Evolutionary conservation across 2,113 vertebrate genomes (phyloP), one percentile per base, ranked within the genome.

Genomic region (Leucoraja erinaceus): DNA sequence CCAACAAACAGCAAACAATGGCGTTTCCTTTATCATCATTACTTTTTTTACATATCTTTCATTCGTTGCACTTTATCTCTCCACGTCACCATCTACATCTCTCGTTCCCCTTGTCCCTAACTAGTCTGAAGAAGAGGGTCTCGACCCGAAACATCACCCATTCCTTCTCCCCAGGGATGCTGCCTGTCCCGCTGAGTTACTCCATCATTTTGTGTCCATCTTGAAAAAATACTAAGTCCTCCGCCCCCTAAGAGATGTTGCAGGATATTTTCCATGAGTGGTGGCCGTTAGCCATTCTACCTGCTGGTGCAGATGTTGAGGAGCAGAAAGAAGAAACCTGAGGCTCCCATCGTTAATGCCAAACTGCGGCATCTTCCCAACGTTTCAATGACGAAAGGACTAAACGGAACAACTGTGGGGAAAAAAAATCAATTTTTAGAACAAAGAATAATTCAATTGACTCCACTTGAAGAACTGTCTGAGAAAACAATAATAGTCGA

Each of bases 271-370:
- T 63, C 61, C 59, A 63, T 1, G n/a, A 18, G 28, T 59, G 31
- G 28, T 31, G 6, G 22, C 12, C 28, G 31, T 31, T 66, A 88
- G 12, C 6, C 28, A 86, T 18, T 91, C 92, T 96, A 99, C 98
- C 97, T 98, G 0, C 97, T 98, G 28, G 97, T 96, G 95, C 98
- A 99, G 95, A 98, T 95, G 81, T 97, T 98, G 68, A 99, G 94
- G 92, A 99, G 95, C 93, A 99, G 96, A 94, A 99, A 99, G 93
- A 99, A 96, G 0, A 98, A 0, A 0, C 97, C 98, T 0, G 98
- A 96, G 59, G 97, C 94, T 12, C 97, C 94, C 97, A 98, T 97
- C 93, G 98, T 97, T 70, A 98, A 95, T 0, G 95, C 95, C 93
- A 99, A 95, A 93, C 96, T 97, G 94, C 94, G 93, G 79, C 96